Evolutionary conservation across 2,888 invertebrate species (phyloP).

Genomic region (Tipula helvola): DNA sequence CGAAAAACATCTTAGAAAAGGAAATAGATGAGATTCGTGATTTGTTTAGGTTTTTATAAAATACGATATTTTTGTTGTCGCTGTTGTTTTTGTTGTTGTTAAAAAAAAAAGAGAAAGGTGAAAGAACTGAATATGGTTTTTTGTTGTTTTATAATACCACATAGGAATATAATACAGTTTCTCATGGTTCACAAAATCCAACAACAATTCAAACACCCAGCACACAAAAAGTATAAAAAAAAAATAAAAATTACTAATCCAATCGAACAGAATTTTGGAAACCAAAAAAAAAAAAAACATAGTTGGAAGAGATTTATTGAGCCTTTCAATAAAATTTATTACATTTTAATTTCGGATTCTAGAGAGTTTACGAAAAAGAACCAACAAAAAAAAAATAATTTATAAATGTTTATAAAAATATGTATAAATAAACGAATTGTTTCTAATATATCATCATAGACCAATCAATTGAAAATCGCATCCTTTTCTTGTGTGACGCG

Average conservation of each 20-base stretch:
- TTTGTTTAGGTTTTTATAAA: neutral
- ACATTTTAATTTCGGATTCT: conserved; percentile 4
- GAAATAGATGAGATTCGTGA: neutral
- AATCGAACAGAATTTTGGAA: neutral
- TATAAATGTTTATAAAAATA: neutral
- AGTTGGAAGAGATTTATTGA: neutral
- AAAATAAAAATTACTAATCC: neutral
- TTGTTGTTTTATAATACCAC: neutral
- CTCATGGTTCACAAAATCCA: neutral
- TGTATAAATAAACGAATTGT: neutral
- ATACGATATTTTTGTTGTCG: neutral
- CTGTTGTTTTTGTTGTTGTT: neutral
- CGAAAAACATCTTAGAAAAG: neutral
- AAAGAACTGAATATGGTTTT: neutral
- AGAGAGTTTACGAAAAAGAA: neutral
- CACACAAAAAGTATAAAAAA: neutral
- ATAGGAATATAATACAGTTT: neutral
- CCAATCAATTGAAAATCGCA: neutral
- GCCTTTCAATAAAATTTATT: conserved; percentile 4
- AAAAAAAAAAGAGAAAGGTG: neutral
- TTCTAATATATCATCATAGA: neutral
- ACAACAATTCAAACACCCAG: neutral
- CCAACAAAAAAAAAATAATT: neutral
- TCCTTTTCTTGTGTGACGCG: neutral
- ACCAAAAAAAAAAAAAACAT: neutral